Base-by-base conservation (phyloP, 2,797 vertebrate species). In the Chrysolophus pictus region DNA sequence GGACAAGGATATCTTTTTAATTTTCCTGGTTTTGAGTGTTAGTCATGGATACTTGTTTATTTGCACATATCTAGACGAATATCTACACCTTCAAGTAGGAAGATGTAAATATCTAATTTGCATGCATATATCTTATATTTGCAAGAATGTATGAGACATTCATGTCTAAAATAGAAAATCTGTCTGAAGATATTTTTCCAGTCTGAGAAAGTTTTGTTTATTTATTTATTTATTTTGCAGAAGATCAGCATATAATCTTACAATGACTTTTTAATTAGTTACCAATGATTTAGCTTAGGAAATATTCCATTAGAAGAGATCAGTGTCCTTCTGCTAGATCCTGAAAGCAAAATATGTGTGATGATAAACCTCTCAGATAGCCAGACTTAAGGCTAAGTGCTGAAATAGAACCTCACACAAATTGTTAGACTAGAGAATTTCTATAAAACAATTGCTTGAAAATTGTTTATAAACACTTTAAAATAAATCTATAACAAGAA, bases 61-160 rank as follows among this genome's bases (percentile, higher is more conserved):
- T 91, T 94, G 84, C 76, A 88, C 88, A 64, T 64, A 90, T 93
- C 72, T 60, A 91, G 77, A 94, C 67, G 95, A 91, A 93, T 90
- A 95, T 67, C 84, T 95, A 91, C 93, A 90, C 51, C 19, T 44
- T 92, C 41, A 80, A 93, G 94, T 95, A 78, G 85, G 84, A 78
- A 96, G 90, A 94, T 95, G 90, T 95, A 92, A 94, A 96, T 87
- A 84, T 53, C 70, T 91, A 63, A 91, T 96, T 96, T 96, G 83
- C 92, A 96, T 94, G 55, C 59, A 90, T 95, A 75, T 73, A 71
- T 94, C 55, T 90, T 53, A 23, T 42, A 94, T 96, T 94, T 92
- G 94, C 90, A 96, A 94, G 84, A 89, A 71, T 58, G 23, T 67
- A 60, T 95, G 63, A 95, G 63, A 42, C 55, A 77, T 78, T 93